These are phyloP conservation scores for Aphaenogaster ashmeadi DNA, from an alignment of 1,140 invertebrate species.

Conservation along the genomic window DNA sequence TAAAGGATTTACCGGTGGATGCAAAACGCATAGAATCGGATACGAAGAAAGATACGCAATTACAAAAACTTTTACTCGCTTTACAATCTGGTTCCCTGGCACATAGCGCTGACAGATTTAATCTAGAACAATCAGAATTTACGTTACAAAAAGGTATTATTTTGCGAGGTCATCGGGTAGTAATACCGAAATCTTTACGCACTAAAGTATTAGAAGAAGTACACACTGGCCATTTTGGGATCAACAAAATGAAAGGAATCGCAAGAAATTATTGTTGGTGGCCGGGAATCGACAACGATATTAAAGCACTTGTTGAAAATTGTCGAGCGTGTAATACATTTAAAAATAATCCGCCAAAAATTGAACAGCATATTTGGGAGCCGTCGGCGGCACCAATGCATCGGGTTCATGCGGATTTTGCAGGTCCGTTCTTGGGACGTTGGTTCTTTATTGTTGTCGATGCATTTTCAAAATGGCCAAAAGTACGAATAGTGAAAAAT, in stretches of 20 bases:
- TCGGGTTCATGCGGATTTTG: constrained; percentile 86
- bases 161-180: constrained; percentile 70
- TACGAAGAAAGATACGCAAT: background rate
- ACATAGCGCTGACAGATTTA: background rate
- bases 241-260: constrained; percentile 85
- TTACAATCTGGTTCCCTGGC: constrained; percentile 1
- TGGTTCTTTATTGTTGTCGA: constrained; percentile 85
- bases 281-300: constrained; percentile 82
- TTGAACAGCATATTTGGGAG: background rate
- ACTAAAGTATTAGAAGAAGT: constrained; percentile 52
- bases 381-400: background rate
- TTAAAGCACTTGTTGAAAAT: constrained; percentile 27
- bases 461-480: constrained; percentile 65
- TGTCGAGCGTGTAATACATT: constrained; percentile 46
- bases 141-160: constrained; percentile 34
- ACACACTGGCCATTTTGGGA: constrained; percentile 82
- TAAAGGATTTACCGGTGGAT: background rate
- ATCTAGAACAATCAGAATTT: constrained; percentile 10
- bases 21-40: background rate
- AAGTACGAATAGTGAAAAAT: background rate
- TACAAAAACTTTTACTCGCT: background rate
- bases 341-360: constrained; percentile 71
- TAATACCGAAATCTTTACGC: constrained; percentile 16
- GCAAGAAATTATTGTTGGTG: constrained; percentile 85
- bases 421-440: constrained; percentile 82